Evolutionary conservation across 2,888 invertebrate genomes (phyloP).

Genomic region (Hirtodrosophila cameraria): DNA sequence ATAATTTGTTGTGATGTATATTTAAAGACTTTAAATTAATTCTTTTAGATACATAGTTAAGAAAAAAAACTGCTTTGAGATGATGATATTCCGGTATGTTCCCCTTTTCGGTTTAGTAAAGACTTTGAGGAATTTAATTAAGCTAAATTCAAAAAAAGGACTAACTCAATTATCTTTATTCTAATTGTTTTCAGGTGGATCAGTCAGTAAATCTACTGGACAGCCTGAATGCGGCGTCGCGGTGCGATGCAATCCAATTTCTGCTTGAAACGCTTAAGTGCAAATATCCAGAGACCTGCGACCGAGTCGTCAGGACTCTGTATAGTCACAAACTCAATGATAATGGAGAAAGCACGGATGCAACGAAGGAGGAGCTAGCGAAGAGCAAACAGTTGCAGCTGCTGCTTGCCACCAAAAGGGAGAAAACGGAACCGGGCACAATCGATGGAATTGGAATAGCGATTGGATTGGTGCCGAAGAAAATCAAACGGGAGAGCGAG

Average conservation of each 20-base stretch:
- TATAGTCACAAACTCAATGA: conserved; percentile 72
- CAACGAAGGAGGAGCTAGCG: conserved; percentile 63
- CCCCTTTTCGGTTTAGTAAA: too few species aligned
- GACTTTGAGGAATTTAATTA: too few species aligned
- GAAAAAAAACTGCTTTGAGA: too few species aligned
- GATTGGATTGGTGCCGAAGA: conserved; percentile 34
- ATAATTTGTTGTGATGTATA: too few species aligned
- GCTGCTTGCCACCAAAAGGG: conserved; percentile 78
- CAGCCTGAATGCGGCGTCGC: conserved; percentile 78
- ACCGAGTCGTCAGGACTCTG: conserved; percentile 80
- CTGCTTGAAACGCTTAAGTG: conserved; percentile 81
- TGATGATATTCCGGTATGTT: too few species aligned
- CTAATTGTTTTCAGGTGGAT: conserved; percentile 78
- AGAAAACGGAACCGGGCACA: conserved; percentile 72
- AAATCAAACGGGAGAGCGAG: conserved; percentile 44
- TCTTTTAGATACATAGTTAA: too few species aligned
- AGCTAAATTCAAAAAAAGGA: too few species aligned
- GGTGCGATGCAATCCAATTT: conserved; percentile 83
- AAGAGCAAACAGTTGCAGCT: conserved; percentile 72
- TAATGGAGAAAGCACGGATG: conserved; percentile 43
- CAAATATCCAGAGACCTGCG: conserved; percentile 83
- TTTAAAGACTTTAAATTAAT: too few species aligned
- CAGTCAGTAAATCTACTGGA: conserved; percentile 83
- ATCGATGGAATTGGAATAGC: too few species aligned
- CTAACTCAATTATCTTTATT: not conserved